These are phyloP conservation scores for Centrocercus urophasianus DNA, from an alignment of 2,113 vertebrate genomes.

Conservation along the genomic window DNA sequence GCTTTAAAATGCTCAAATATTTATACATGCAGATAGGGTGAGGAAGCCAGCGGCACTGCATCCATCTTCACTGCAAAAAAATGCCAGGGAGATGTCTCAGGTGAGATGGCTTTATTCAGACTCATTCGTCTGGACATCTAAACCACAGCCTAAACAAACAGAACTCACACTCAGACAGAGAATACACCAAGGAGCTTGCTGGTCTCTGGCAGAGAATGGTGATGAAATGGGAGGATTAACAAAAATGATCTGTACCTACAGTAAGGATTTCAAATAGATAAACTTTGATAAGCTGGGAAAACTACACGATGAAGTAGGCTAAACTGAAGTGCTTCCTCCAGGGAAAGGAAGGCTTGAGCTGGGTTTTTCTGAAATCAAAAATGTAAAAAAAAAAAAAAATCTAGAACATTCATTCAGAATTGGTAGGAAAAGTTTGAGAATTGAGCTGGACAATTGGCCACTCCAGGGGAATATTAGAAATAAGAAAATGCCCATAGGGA, in stretches of 20 bases:
- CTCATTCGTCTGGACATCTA: neutral
- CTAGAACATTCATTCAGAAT: neutral
- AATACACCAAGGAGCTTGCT: neutral
- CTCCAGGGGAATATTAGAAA: neutral
- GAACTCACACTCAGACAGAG: neutral
- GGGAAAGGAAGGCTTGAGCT: neutral
- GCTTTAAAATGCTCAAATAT: neutral
- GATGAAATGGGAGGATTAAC: neutral
- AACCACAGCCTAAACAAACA: neutral
- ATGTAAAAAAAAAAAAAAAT: neutral
- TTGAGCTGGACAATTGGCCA: neutral
- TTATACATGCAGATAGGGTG: neutral
- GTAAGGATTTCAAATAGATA: neutral
- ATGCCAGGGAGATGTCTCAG: neutral
- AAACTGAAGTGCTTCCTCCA: neutral
- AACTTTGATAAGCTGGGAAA: neutral
- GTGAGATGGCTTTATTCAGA: neutral
- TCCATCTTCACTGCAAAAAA: constrained; percentile 23
- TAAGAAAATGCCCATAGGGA: neutral
- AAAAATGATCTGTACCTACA: neutral
- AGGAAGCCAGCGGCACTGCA: neutral
- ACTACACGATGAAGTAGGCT: neutral
- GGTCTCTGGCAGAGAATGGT: neutral
- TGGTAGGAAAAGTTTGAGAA: neutral
- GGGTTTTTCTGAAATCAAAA: neutral